Percentiles rank a stretch among this genome's conserved stretches.
phyloP scores from a whole-genome alignment of 2,797 vertebrate species.

The Sebastes taczanowskii region DNA sequence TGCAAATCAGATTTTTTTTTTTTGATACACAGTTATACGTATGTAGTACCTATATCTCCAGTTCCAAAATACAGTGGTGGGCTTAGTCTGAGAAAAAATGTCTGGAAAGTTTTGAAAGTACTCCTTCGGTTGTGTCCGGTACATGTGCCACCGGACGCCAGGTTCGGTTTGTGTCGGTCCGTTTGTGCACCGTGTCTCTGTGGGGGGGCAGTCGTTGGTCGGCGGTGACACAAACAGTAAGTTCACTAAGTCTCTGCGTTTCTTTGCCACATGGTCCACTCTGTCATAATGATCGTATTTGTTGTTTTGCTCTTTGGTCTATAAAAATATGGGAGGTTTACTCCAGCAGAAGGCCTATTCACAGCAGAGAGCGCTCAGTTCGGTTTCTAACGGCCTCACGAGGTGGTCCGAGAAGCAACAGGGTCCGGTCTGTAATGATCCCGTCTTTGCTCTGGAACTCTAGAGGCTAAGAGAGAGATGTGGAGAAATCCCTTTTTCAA shows the following conservation, averaged over 20 bases:
- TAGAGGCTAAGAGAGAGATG: slow-evolving; percentile 31
- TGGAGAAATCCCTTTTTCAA: slow-evolving; percentile 30
- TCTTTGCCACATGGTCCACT: slow-evolving; percentile 52
- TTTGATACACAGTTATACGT: slow-evolving; percentile 80
- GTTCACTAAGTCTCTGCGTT: slow-evolving; percentile 27
- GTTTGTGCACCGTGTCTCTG: slow-evolving; percentile 30
- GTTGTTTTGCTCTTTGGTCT: slow-evolving; percentile 98
- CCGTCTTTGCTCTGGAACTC: slow-evolving; percentile 68
- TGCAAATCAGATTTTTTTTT: slow-evolving; percentile 82
- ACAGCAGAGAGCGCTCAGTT: slow-evolving; percentile 80
- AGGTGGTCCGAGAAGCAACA: slow-evolving; percentile 75
- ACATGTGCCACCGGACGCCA: slow-evolving; percentile 23
- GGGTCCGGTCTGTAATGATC: slow-evolving; percentile 78
- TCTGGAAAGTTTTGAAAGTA: slow-evolving; percentile 87
- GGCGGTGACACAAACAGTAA: slow-evolving; percentile 25
- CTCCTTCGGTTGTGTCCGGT: slow-evolving; percentile 72
- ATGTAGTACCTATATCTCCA: slow-evolving; percentile 83
- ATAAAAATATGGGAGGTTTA: slow-evolving; percentile 93
- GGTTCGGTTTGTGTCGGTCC: slow-evolving; percentile 32
- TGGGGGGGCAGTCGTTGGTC: slow-evolving; percentile 33
- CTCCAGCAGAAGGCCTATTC: slow-evolving; percentile 92
- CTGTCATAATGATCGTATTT: slow-evolving; percentile 61
- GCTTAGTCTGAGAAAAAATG: slow-evolving; percentile 87
- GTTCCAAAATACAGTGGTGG: slow-evolving; percentile 90
- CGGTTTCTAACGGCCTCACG: slow-evolving; percentile 63